Evolutionary conservation across 1,140 invertebrate genomes (phyloP).

Genomic region (Proctacanthus coquilletti): DNA sequence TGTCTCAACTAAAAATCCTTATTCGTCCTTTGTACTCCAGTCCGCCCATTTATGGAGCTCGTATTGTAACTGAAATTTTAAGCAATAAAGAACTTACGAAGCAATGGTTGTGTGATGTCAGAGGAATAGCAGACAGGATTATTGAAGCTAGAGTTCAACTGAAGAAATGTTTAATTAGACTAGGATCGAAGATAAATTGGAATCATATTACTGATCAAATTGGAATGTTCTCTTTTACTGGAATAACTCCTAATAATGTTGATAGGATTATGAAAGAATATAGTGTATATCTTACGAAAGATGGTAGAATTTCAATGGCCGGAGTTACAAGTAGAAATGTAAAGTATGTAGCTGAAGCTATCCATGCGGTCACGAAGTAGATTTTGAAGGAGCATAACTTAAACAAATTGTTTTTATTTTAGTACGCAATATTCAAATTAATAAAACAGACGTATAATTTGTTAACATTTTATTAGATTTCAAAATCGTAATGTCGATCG

Average conservation of each 20-base stretch:
- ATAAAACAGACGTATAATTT: too few relatives aligned
- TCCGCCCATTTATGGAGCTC: constrained; percentile 87
- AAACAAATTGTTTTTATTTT: too few relatives aligned
- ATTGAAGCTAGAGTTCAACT: constrained; percentile 76
- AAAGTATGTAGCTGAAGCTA: constrained; percentile 79
- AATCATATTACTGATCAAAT: constrained; percentile 97
- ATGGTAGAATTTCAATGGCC: constrained; percentile 96
- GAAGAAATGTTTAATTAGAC: constrained; percentile 60
- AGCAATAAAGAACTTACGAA: constrained; percentile 48
- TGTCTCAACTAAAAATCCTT: constrained; percentile 94
- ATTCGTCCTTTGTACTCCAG: constrained; percentile 96
- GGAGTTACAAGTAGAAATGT: constrained; percentile 94
- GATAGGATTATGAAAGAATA: constrained; percentile 82
- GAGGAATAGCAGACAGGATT: constrained; percentile 94
- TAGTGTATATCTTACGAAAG: constrained; percentile 94
- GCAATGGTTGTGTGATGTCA: constrained; percentile 86
- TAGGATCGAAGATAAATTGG: constrained; percentile 80
- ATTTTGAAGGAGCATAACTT: too few relatives aligned
- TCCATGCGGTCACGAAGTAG: constrained; percentile 87
- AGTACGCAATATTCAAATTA: too few relatives aligned
- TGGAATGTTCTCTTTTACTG: constrained; percentile 99
- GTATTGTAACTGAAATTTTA: constrained; percentile 77
- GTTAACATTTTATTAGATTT: too few relatives aligned
- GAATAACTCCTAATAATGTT: constrained; percentile 76
- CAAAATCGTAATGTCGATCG: too few relatives aligned